phyloP scores from a whole-genome alignment of 2,888 invertebrate genomes.

The Tyria jacobaeae region DNA sequence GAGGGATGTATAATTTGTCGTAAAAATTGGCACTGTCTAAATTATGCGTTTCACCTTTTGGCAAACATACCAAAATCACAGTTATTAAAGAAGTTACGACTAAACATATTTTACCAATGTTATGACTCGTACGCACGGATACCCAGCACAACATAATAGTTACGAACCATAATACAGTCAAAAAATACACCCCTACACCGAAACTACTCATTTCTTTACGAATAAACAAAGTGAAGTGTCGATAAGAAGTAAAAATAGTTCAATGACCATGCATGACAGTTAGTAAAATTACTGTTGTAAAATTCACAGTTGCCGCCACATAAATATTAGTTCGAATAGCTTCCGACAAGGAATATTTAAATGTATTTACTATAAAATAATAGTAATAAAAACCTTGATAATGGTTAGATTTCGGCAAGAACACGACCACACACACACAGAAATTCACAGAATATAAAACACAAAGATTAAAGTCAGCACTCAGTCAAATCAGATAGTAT shows the following conservation, averaged over 20 bases:
- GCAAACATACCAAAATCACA: slow-evolving; percentile 86
- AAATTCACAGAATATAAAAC: too few species aligned
- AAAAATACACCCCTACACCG: slow-evolving; percentile 89
- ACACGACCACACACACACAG: slow-evolving; percentile 42
- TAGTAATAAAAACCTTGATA: slow-evolving; percentile 51
- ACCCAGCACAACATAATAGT: slow-evolving; percentile 88
- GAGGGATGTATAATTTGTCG: slow-evolving; percentile 69
- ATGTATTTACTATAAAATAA: slow-evolving; percentile 45
- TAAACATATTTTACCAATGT: slow-evolving; percentile 88
- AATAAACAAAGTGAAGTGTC: slow-evolving; percentile 45
- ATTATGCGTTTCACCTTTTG: slow-evolving; percentile 77
- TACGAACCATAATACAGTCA: slow-evolving; percentile 88
- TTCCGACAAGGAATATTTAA: slow-evolving; percentile 55
- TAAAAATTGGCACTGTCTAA: slow-evolving; percentile 80
- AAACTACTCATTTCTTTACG: slow-evolving; percentile 75
- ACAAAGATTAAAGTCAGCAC: too few species aligned
- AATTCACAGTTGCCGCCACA: slow-evolving; percentile 57
- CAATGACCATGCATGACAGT: slow-evolving; percentile 57
- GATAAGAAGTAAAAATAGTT: slow-evolving; percentile 44
- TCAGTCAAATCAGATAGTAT: too few species aligned
- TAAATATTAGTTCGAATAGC: slow-evolving; percentile 47
- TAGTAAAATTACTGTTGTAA: slow-evolving; percentile 57
- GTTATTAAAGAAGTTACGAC: slow-evolving; percentile 85
- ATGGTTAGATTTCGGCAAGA: slow-evolving; percentile 40
- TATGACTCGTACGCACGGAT: slow-evolving; percentile 88